Evolutionary conservation across 1,140 invertebrate genomes (phyloP).

Genomic region (Diorhabda elongata): DNA sequence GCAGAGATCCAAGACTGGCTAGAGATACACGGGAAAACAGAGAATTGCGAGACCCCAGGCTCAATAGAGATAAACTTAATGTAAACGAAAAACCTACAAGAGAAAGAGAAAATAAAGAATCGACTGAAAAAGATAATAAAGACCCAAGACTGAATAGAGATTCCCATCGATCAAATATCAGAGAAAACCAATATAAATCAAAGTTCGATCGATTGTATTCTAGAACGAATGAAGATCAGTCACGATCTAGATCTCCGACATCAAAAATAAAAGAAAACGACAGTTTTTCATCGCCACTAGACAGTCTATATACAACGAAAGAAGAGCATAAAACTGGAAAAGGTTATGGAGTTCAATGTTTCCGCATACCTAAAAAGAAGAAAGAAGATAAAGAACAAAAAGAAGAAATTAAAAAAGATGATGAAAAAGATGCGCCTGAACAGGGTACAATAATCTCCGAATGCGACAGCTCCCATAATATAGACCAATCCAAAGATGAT

Average conservation of each 20-base stretch:
- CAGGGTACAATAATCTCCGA: neutral
- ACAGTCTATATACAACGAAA: conserved; percentile 55
- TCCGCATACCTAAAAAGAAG: conserved; percentile 63
- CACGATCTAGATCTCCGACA: conserved; percentile 17
- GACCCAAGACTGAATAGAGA: conserved; percentile 21
- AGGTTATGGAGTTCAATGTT: conserved; percentile 58
- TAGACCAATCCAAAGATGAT: neutral
- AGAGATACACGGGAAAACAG: conserved; percentile 26
- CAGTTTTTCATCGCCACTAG: conserved; percentile 47
- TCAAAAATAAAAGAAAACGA: conserved; percentile 14
- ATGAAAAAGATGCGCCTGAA: neutral
- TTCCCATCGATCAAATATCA: neutral
- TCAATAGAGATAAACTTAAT: conserved; percentile 15
- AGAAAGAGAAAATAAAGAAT: conserved; percentile 10
- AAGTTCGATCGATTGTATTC: conserved; percentile 34
- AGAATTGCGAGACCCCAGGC: conserved; percentile 18
- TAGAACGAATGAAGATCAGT: conserved; percentile 17
- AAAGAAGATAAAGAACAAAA: conserved; percentile 13
- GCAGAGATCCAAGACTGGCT: conserved; percentile 12
- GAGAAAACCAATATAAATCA: conserved; percentile 19
- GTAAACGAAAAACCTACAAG: conserved; percentile 12
- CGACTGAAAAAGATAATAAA: conserved; percentile 13
- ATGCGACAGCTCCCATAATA: neutral
- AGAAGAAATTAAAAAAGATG: neutral
- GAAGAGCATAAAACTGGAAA: conserved; percentile 45